These are phyloP conservation scores for Prochilodus magdalenae DNA, from an alignment of 2,113 vertebrate genomes.

Conservation along the genomic window DNA sequence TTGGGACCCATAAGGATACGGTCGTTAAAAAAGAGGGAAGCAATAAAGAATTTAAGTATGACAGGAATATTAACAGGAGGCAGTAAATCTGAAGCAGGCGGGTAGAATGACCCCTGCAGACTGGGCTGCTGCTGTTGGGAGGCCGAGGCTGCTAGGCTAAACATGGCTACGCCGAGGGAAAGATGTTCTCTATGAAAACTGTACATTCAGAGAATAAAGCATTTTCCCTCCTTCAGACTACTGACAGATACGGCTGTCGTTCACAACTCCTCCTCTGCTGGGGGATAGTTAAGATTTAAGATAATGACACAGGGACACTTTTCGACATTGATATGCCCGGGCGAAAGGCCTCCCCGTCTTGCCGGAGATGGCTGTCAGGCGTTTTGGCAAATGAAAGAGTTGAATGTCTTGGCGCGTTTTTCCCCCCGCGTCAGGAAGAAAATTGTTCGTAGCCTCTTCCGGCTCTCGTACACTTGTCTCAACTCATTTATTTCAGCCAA, in stretches of 20 bases:
- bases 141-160: constrained; percentile 59
- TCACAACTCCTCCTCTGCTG: constrained; percentile 69
- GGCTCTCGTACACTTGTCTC: constrained; percentile 77
- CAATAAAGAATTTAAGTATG: no score
- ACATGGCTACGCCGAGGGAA: constrained; percentile 63
- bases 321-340: constrained; percentile 74
- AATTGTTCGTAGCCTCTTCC: constrained; percentile 77
- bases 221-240: constrained; percentile 55
- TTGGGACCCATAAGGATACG: no score
- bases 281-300: constrained; percentile 77
- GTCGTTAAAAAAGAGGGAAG: no score
- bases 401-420: constrained; percentile 71
- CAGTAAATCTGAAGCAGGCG: constrained; percentile 76
- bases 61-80: no score
- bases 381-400: constrained; percentile 75
- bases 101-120: constrained; percentile 73
- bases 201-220: constrained; percentile 79
- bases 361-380: constrained; percentile 70
- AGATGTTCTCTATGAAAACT: constrained; percentile 63
- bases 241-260: constrained; percentile 75
- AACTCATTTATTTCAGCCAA: constrained; percentile 85
- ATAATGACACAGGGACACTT: constrained; percentile 75
- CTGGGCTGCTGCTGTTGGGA: constrained; percentile 56
- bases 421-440: constrained; percentile 73
- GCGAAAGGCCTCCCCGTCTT: constrained; percentile 69